A percentile compares a stretch with the other conserved stretches of the same genome.
Conservation (phyloP, 1,140 invertebrate genomes). For the Streblospio benedicti region DNA sequence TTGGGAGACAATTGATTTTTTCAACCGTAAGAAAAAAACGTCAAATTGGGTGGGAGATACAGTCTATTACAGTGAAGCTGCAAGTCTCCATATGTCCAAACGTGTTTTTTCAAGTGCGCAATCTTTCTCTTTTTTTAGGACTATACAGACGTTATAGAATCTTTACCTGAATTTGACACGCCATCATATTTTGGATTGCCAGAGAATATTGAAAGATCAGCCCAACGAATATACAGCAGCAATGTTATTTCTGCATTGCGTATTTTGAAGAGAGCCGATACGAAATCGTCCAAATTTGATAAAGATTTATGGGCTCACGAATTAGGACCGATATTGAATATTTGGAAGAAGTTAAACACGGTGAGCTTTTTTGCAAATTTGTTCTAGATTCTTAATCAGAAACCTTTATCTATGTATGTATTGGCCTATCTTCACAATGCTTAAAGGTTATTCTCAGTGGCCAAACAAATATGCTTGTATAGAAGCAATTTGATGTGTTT, state of each 20-base stretch:
- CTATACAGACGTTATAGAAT: constrained; percentile 55
- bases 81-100: too few relatives aligned
- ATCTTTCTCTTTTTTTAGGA: constrained; percentile 48
- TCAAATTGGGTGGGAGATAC: too few relatives aligned
- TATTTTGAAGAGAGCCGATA: constrained; percentile 37
- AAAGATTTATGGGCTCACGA: constrained; percentile 54
- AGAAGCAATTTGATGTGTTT: too few relatives aligned
- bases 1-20: too few relatives aligned
- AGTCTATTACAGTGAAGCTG: too few relatives aligned
- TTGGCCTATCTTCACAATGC: too few relatives aligned
- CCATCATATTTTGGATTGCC: constrained; percentile 70
- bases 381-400: too few relatives aligned
- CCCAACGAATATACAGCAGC: constrained; percentile 61
- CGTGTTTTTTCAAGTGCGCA: too few relatives aligned
- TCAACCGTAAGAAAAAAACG: too few relatives aligned
- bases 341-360: constrained; percentile 69
- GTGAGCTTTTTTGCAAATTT: constrained; percentile 30
- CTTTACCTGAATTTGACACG: constrained; percentile 58
- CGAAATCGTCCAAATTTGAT: constrained; percentile 46
- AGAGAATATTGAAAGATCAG: constrained; percentile 68
- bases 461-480: too few relatives aligned
- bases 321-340: constrained; percentile 58
- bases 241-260: constrained; percentile 58
- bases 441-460: too few relatives aligned
- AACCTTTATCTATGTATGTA: too few relatives aligned